These are phyloP conservation scores for Pseudorectes ferrugineus DNA, from an alignment of 2,113 vertebrate genomes.

Conservation along the genomic window DNA sequence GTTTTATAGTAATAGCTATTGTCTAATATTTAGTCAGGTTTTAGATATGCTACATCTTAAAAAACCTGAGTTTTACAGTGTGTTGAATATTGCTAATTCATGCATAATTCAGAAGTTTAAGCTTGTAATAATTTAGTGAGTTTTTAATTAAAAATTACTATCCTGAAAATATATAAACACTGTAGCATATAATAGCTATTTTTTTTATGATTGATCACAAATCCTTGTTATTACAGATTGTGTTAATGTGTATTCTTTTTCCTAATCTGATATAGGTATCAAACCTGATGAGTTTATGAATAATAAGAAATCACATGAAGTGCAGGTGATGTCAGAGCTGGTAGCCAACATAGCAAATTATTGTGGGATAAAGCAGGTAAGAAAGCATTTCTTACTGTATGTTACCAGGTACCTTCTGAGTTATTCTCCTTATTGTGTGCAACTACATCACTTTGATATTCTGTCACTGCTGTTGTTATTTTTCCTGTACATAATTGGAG, in stretches of 20 bases:
- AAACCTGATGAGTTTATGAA: slow-evolving; percentile 91
- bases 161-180: background rate
- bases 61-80: background rate
- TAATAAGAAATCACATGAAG: slow-evolving; percentile 95
- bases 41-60: background rate
- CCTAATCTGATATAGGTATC: slow-evolving; percentile 59
- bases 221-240: background rate
- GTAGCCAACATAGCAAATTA: slow-evolving; percentile 75
- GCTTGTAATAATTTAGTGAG: background rate
- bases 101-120: background rate
- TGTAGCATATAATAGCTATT: background rate
- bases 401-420: background rate
- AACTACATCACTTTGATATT: background rate
- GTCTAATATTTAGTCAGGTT: background rate
- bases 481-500: background rate
- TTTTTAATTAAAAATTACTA: background rate
- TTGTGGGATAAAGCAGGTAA: slow-evolving; percentile 85
- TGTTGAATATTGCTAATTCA: slow-evolving; percentile 5
- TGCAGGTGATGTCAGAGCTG: slow-evolving; percentile 88
- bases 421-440: background rate
- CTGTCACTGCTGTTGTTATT: background rate
- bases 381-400: background rate
- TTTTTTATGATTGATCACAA: background rate
- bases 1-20: background rate
- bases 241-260: slow-evolving; percentile 6